Base-by-base conservation (phyloP, 1,140 invertebrate species). In the Magallana angulata region DNA sequence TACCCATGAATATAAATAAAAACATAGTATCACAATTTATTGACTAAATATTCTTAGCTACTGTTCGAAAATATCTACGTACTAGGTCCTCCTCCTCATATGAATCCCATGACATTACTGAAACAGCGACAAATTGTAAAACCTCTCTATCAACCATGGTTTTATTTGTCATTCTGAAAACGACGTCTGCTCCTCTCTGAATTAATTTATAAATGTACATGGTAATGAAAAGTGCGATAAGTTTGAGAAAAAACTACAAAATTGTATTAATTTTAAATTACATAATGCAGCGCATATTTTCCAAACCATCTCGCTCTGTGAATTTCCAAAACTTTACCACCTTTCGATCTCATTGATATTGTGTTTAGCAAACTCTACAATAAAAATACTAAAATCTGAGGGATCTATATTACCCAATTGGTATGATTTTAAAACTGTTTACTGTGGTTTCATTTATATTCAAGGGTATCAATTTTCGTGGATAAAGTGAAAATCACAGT, bases 251-350 rank as follows among this genome's bases (percentile, higher is more conserved):
- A 48, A 48, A 48, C 36, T 4, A 48, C 36, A 48, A 5, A 48
- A 48, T 48, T 48, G 36, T 5, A 48, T 48, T 48, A 48, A 48
- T 48, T 48, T 4, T 48, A 48, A 48, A 48, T 71, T 71, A 71
- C 68, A 24, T 71, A 24, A 24, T 71, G 68, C 0, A 71, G 6
- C 3, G 24, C 12, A 24, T 71, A 71, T 24, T 30, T 18, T 71
- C 68, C 68, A 30, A 71, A 71, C 8, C 68, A 76, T 30, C 36
- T 76, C 36, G 68, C 68, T 76, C 36, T 24, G 36, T 30, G 5
- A 76, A 71, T 71, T 12, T 71, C 68, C 68, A 71, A 71, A 5
- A 71, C 68, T 71, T 36, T 71, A 8, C 68, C 68, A 30, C 68
- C 68, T 1, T 62, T 62, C 14, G 60, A 62, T 6, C 6, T 12